phyloP scores from a whole-genome alignment of 2,888 invertebrate genomes.

The Archaeoteleia sp. region DNA sequence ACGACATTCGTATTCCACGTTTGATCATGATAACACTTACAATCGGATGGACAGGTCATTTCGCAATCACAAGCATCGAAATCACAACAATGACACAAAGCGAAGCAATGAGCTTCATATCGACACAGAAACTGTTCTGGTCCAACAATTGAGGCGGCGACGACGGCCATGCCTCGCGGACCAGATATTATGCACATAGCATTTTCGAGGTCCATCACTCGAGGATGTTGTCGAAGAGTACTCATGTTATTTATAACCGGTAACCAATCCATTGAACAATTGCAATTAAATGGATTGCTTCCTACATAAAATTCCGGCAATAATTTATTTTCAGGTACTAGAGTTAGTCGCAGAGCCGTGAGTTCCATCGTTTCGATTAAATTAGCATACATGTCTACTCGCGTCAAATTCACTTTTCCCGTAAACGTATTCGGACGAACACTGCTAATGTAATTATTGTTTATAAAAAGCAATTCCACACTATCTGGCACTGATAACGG shows the following conservation, averaged over 20 bases:
- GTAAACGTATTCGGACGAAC: slow-evolving; percentile 91
- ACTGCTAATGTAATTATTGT: slow-evolving; percentile 88
- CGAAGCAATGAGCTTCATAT: slow-evolving; percentile 95
- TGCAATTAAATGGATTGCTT: slow-evolving; percentile 95
- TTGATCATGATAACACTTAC: slow-evolving; percentile 95
- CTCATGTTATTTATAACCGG: slow-evolving; percentile 92
- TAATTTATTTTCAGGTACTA: slow-evolving; percentile 83
- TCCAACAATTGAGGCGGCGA: slow-evolving; percentile 85
- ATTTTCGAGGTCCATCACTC: slow-evolving; percentile 91
- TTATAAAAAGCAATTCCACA: slow-evolving; percentile 90
- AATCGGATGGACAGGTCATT: slow-evolving; percentile 95
- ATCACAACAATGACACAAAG: slow-evolving; percentile 96
- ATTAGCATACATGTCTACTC: slow-evolving; percentile 94
- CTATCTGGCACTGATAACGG: slow-evolving; percentile 92
- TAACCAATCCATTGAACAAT: slow-evolving; percentile 97
- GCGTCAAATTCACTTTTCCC: slow-evolving; percentile 87
- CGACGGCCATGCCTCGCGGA: slow-evolving; percentile 86
- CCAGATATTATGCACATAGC: slow-evolving; percentile 92
- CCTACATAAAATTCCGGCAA: slow-evolving; percentile 93
- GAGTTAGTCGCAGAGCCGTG: slow-evolving; percentile 86
- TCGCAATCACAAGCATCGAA: slow-evolving; percentile 98
- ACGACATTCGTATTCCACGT: slow-evolving; percentile 95
- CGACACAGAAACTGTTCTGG: slow-evolving; percentile 92
- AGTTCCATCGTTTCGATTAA: slow-evolving; percentile 88
- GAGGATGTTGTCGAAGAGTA: slow-evolving; percentile 87